phyloP scores from a whole-genome alignment of 2,888 invertebrate species.

The Parnassius smintheus region DNA sequence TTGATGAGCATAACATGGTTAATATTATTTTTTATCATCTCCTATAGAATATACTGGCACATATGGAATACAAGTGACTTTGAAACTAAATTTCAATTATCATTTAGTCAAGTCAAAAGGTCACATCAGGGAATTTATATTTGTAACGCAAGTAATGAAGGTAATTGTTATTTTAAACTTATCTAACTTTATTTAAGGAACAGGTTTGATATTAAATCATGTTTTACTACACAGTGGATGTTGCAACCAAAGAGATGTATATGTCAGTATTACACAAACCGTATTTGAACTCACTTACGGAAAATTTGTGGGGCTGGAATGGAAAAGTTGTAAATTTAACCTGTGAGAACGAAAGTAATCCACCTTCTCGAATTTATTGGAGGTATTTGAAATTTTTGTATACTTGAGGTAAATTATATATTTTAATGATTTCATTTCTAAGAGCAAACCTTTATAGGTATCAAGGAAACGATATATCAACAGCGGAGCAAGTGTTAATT shows the following conservation, averaged over 20 bases:
- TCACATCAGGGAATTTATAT: slow-evolving; percentile 50
- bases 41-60: slow-evolving; percentile 34
- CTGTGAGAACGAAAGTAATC: slow-evolving; percentile 58
- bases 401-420: not conserved
- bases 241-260: slow-evolving; percentile 40
- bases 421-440: not conserved
- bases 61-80: slow-evolving; percentile 37
- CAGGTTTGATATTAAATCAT: not conserved
- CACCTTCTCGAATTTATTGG: slow-evolving; percentile 55
- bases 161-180: slow-evolving; percentile 37
- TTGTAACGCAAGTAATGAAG: slow-evolving; percentile 63
- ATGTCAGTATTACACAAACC: slow-evolving; percentile 58
- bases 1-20: too few relatives aligned
- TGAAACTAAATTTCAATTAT: slow-evolving; percentile 42
- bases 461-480: slow-evolving; percentile 40
- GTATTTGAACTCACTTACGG: slow-evolving; percentile 44
- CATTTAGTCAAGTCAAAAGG: slow-evolving; percentile 43
- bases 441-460: slow-evolving; percentile 35
- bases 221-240: slow-evolving; percentile 41
- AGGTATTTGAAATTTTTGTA: slow-evolving; percentile 44
- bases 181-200: too few relatives aligned
- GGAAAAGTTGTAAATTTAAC: slow-evolving; percentile 54
- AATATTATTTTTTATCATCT: not conserved
- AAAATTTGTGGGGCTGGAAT: slow-evolving; percentile 58
- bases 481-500: slow-evolving; percentile 40